Conservation (phyloP, 2,113 vertebrate genomes). For the Cariama cristata region DNA sequence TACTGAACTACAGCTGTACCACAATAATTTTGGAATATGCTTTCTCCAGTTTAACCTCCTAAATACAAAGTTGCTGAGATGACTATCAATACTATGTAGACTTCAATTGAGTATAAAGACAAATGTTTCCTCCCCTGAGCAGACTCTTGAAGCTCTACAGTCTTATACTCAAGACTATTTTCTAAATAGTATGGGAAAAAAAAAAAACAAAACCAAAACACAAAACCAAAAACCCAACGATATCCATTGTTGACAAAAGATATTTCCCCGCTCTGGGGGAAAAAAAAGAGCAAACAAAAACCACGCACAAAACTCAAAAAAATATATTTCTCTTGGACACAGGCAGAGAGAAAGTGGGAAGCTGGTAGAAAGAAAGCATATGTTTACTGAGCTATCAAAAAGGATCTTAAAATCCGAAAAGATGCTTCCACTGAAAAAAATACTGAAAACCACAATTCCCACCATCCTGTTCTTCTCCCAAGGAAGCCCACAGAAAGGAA, state of each 20-base stretch:
- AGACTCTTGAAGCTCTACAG: not conserved
- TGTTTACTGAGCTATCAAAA: not conserved
- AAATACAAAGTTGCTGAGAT: not conserved
- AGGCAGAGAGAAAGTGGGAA: not conserved
- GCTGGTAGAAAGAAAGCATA: not conserved
- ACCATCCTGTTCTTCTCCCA: not conserved
- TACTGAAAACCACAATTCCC: not conserved
- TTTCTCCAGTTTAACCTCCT: not conserved
- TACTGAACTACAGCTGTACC: not conserved
- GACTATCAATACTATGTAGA: not conserved
- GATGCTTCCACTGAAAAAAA: not conserved
- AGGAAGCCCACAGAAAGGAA: not conserved
- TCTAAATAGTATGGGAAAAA: not conserved
- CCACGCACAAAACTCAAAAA: fast-evolving
- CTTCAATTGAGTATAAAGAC: not conserved
- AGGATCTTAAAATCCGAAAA: not conserved
- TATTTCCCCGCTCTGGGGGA: fast-evolving
- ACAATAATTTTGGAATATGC: not conserved
- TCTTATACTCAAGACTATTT: not conserved
- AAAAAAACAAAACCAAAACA: not conserved
- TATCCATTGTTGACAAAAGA: not conserved
- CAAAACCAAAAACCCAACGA: not conserved
- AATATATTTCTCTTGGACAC: not conserved
- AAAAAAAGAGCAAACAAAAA: too few species aligned
- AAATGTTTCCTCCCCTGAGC: not conserved